Base-by-base conservation (phyloP, 2,888 invertebrate genomes). In the Hemithea aestivaria region DNA sequence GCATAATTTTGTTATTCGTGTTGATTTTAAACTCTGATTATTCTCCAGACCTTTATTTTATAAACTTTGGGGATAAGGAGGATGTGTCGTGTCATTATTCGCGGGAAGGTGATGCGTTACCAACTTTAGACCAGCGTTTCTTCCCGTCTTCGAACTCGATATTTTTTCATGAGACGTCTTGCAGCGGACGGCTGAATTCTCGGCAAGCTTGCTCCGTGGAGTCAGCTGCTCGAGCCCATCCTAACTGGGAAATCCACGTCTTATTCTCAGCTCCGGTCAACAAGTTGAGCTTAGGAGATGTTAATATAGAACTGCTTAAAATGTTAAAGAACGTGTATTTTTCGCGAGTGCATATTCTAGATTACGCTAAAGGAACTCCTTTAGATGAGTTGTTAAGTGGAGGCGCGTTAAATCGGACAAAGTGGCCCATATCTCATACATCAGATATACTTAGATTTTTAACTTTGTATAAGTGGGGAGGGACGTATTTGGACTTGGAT, bases 401-500 rank as follows among this genome's bases (percentile, higher is more conserved):
- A 7, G 88, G 88, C 1, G 65, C 70, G 0, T 61, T 91, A 6
- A 87, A 83, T 30, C 73, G 63, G 27, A 75, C 66, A 1, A 66
- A 66, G n/a, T 91, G 89, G 65, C 89, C 89, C 1, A 90, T 91
- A 1, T 88, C 58, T 11, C 91, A 92, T 55, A 89, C 91, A 27
- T 91, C 91, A 28, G 93, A 93, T 58, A 80, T 91, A 1, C 70
- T 93, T n/a, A 75, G 93, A 50, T 92, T 89, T 56, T 60, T 92
- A 32, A 90, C 92, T 0, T 71, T 95, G 6, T 94, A 91, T 88
- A 93, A 92, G 58, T 94, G 89, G 69, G 93, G 94, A 6, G 95
- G 95, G 0, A 90, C 93, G 31, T 94, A 94, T 62, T 68, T 94
- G 33, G 94, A 95, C 58, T 74, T 93, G 51, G 94, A 95, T 65